Conservation (phyloP, 2,888 invertebrate species). For the Phaonia tiefii region DNA sequence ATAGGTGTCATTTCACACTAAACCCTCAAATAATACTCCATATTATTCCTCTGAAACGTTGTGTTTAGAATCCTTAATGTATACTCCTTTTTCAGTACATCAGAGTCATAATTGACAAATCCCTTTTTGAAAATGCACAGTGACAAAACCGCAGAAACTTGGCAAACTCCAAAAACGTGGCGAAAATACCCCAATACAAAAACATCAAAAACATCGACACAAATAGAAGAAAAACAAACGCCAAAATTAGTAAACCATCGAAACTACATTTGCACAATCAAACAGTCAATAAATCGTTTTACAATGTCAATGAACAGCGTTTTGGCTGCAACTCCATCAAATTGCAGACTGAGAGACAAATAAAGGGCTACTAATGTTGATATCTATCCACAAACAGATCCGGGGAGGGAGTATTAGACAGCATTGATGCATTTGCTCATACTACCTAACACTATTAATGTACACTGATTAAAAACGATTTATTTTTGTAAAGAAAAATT, state of each 20-base stretch:
- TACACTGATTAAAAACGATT: too few species aligned
- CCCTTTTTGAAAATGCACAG: constrained; percentile 17
- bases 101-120: too few species aligned
- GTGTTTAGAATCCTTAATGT: too few species aligned
- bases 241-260: constrained; percentile 33
- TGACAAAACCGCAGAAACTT: constrained; percentile 43
- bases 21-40: too few species aligned
- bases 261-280: constrained; percentile 40
- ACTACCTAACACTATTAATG: too few species aligned
- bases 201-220: background rate
- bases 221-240: background rate
- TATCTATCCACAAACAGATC: too few species aligned
- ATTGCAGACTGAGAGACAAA: constrained; percentile 4
- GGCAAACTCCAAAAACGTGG: constrained; percentile 42
- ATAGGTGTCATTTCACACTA: too few species aligned
- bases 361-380: background rate
- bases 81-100: too few species aligned
- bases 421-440: too few species aligned
- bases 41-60: too few species aligned
- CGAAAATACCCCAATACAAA: background rate
- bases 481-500: too few species aligned
- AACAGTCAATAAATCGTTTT: constrained; percentile 57
- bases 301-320: constrained; percentile 48
- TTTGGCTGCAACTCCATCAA: background rate
- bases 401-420: background rate